Percentiles rank a stretch among this genome's conserved stretches.
Conservation (phyloP, 2,113 vertebrate genomes). For the Castor canadensis region DNA sequence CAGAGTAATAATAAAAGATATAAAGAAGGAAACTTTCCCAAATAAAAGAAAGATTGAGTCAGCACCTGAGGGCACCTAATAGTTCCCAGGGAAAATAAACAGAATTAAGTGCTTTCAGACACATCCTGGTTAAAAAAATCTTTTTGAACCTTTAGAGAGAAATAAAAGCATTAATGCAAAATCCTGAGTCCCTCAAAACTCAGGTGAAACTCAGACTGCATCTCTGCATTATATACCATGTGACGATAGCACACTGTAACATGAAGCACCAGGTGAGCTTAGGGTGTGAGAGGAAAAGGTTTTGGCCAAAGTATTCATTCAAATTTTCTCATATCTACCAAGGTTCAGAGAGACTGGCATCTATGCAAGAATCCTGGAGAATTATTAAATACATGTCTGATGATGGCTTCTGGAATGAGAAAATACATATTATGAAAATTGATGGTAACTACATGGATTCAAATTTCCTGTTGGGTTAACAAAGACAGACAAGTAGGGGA, state of each 20-base stretch:
- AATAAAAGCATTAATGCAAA: background rate
- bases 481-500: background rate
- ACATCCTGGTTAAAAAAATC: background rate
- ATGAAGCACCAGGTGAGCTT: background rate
- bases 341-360: background rate
- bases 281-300: background rate
- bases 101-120: background rate
- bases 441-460: background rate
- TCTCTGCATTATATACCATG: background rate
- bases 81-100: conserved; percentile 39
- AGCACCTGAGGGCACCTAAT: conserved; percentile 6
- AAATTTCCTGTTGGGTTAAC: conserved; percentile 24
- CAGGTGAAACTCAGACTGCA: background rate
- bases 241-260: background rate
- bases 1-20: background rate
- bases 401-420: background rate
- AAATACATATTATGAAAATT: background rate
- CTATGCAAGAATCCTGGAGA: background rate
- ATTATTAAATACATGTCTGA: background rate
- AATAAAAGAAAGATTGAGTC: background rate
- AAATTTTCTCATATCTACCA: background rate
- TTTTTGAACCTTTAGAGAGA: background rate
- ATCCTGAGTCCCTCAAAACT: background rate
- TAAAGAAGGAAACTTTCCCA: background rate
- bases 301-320: background rate